A percentile compares a stretch with the other conserved stretches of the same genome.
These are phyloP conservation scores for Drosophila lacertosa DNA, from an alignment of 1,140 invertebrate genomes.

Conservation along the genomic window DNA sequence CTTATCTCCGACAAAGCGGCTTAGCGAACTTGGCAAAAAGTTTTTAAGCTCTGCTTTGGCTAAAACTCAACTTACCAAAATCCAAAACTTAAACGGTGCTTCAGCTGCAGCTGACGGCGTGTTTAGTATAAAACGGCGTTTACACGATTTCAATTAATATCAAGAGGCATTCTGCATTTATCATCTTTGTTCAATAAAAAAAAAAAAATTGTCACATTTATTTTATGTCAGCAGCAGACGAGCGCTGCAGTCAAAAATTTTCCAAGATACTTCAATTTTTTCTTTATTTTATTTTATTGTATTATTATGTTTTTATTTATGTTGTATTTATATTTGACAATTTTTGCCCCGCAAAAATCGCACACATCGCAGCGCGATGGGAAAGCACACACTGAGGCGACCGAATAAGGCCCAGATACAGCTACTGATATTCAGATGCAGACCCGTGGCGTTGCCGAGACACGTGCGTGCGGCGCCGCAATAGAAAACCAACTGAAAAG, in stretches of 20 bases:
- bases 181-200: constrained; percentile 11
- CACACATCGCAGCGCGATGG: background rate
- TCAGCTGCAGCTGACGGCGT: constrained; percentile 4
- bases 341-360: background rate
- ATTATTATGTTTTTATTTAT: background rate
- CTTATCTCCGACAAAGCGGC: constrained; percentile 21
- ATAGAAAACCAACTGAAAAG: constrained; percentile 74
- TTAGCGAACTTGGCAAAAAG: constrained; percentile 30
- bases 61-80: constrained; percentile 26
- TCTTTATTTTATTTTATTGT: constrained; percentile 6
- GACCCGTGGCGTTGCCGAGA: constrained; percentile 53
- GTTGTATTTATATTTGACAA: constrained; percentile 10
- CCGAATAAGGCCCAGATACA: background rate
- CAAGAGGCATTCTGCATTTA: constrained; percentile 18
- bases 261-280: constrained; percentile 22
- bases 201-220: constrained; percentile 13
- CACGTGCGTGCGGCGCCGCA: constrained; percentile 74
- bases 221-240: constrained; percentile 27
- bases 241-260: background rate
- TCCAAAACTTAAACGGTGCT: background rate
- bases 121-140: constrained; percentile 3
- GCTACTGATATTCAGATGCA: constrained; percentile 10
- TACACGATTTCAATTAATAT: constrained; percentile 38
- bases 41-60: constrained; percentile 5
- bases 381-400: background rate